Base-by-base conservation (phyloP, 2,113 vertebrate species). In the Corythornis cristatus region DNA sequence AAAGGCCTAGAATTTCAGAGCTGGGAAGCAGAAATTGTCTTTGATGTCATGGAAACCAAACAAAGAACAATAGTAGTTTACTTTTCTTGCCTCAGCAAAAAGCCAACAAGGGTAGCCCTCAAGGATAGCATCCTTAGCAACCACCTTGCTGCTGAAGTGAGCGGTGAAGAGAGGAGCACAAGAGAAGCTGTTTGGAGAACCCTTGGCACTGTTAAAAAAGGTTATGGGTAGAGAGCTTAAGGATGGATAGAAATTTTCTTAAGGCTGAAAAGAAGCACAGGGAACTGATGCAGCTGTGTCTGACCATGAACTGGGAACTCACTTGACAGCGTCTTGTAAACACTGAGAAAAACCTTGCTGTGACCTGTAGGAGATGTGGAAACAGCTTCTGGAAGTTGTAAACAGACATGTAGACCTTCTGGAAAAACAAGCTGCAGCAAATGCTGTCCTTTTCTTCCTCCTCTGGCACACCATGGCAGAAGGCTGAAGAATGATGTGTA, bases 21-120 rank as follows among this genome's bases (percentile, higher is more conserved):
- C 65, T 48, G 68, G 51, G 65, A 75, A 90, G 61, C 35, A 90
- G 88, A 71, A 90, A 68, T 65, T 54, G 5, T 67, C 76, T 90
- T 90, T 56, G 86, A 77, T 83, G 83, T 78, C 73, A 31, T 90
- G 88, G 90, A 92, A 94, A 94, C 90, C 61, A 86, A 83, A 64
- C 21, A 66, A 94, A 91, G 73, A 91, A 61, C 56, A 64, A 18
- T 22, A 71, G 23, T 56, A 71, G 68, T 80, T 88, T 90, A 64
- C 33, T 93, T 91, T 83, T 74, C 40, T 86, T 91, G 46, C 57
- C 73, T 91, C 33, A 64, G 37, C n/a, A 86, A 80, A 89, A 80
- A 76, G 71, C 74, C 23, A 57, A 15, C 43, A 31, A 31, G 48
- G 35, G 53, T 68, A 48, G 19, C 16, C 71, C 80, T 95, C 76